phyloP scores from a whole-genome alignment of 2,113 vertebrate species.

The Equus przewalskii region DNA sequence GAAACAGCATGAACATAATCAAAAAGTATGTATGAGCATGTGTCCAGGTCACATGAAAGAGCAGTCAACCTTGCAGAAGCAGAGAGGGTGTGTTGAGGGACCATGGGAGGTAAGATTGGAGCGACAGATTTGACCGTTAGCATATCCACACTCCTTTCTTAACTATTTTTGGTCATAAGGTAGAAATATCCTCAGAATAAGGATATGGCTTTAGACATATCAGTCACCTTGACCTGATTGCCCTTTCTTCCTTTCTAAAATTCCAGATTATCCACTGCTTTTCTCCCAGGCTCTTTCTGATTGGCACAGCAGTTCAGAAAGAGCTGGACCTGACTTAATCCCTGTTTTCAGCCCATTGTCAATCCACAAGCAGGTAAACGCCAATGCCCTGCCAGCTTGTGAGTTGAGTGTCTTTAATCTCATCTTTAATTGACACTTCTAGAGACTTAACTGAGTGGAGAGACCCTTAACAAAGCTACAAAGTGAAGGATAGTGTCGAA shows the following conservation, averaged over 20 bases:
- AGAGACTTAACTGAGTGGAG: slow-evolving; percentile 21
- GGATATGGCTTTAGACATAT: background rate
- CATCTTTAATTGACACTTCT: slow-evolving; percentile 55
- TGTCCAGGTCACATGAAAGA: background rate
- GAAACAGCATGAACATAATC: background rate
- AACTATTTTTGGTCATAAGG: background rate
- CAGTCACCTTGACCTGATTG: background rate
- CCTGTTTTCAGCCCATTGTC: background rate
- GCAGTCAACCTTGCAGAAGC: background rate
- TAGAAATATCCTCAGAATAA: background rate
- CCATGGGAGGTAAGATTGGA: background rate
- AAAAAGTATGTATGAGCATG: background rate
- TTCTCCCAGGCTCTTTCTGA: background rate
- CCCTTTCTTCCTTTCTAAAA: background rate
- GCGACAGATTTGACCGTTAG: background rate
- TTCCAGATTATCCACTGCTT: background rate
- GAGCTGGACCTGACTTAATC: background rate
- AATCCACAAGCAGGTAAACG: background rate
- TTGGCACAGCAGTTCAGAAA: background rate
- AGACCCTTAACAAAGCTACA: slow-evolving; percentile 42
- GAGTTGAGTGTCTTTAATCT: slow-evolving; percentile 41
- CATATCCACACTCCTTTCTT: background rate
- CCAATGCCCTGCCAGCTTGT: background rate
- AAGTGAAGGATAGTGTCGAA: background rate
- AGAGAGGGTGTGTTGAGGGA: background rate